Evolutionary conservation across 92 coral and sea anemone species (phyloP), one percentile per base, ranked within the genome.

Genomic region (Zoanthus sociatus): DNA sequence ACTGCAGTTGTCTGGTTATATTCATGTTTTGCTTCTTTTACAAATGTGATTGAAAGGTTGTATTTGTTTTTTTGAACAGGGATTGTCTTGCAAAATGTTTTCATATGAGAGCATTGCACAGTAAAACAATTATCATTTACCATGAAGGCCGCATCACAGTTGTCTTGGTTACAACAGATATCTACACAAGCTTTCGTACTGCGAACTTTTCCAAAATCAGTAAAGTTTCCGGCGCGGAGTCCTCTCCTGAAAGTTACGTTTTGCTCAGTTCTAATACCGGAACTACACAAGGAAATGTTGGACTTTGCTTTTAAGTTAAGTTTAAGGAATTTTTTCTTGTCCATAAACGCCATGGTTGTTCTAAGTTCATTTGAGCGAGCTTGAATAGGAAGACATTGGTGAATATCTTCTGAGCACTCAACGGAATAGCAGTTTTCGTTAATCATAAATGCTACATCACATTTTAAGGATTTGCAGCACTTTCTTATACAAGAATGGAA

Each of bases 191-290:
- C 55, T n/a, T 88, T 82, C 37, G 88, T 88, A 30, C 71, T 89
- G 20, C 78, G 44, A 1, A 90, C 89, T 7, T 31, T 79, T 14
- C 98, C 97, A 21, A 88, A 73, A 67, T 91, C 93, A n/a, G 76
- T 87, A 84, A 93, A 97, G 53, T 90, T 93, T 70, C 99, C 98
- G 20, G 99, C 93, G 53, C 91, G 92, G 20, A 95, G 78, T 1
- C 98, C 99, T 16, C 98, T 96, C 46, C 97, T 88, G 6, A 95
- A 86, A 18, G 98, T 97, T 9, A 90, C 94, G 60, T 90, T 92
- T 16, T 32, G 70, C 66, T 81, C 75, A 46, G 73, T 47, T 67
- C 44, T 46, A 17, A 21, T 10, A 16, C 13, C 47, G 30, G 9
- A 1, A 17, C 12, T 44, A 71, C 85, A 81, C 12, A 60, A 81